Evolutionary conservation across 2,797 vertebrate genomes (phyloP), one percentile per base, ranked within the genome.

Genomic region (Chelmon rostratus): DNA sequence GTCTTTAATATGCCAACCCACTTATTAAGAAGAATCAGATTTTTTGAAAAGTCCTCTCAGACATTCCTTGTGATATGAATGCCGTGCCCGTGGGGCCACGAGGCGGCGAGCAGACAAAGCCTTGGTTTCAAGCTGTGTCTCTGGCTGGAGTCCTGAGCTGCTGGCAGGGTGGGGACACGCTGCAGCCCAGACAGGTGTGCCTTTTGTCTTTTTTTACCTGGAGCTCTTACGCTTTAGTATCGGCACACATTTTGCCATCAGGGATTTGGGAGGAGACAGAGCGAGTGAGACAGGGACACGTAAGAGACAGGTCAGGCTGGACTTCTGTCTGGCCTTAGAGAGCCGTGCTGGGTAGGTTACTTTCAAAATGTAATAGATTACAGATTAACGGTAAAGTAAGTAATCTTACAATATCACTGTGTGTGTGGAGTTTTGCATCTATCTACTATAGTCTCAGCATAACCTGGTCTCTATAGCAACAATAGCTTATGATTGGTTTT

Each of bases 141-240:
- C 38, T 19, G n/a, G 33, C 1, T 28, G 31, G 13, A 23, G 31
- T 28, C 28, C 35, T 35, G n/a, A 46, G 57, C 21, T 28, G 76
- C n/a, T 53, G 25, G 28, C 57, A 62, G 86, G 89, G 89, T 65
- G 80, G 68, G 59, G 77, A 85, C 68, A 13, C 56, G 12, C 50
- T 58, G 52, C 53, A n/a, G 1, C 44, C 38, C 23, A 76, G 1
- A 79, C 82, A 79, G 90, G 89, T 79, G 77, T 88, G 85, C 9
- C 76, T 46, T 82, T 77, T 57, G 18, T 63, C 62, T 52, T 73
- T 59, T 50, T 70, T 19, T 37, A 76, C 63, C 77, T 50, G 63
- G 11, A 35, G 25, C 21, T 63, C 21, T 78, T 6, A 54, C 40
- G 28, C 23, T 6, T 15, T 8, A 49, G 28, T 52, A 65, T 88